Evolutionary conservation across 64 coral and sea anemone species (phyloP), one percentile per base, ranked within the genome.

Genomic region (Dendronephthya gigantea): DNA sequence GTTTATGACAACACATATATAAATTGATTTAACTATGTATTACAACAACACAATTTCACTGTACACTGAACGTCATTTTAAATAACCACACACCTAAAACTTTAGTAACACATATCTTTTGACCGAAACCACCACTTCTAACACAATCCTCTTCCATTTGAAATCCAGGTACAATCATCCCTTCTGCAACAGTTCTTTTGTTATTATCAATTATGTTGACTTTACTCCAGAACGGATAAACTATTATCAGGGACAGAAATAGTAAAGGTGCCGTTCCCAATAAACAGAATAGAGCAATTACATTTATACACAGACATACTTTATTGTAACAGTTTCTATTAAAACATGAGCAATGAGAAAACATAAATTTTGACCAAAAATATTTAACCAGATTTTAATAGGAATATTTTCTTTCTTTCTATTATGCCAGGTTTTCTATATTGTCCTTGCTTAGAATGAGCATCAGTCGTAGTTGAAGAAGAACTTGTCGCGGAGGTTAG

Each of bases 221-320:
- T 79, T 79, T 79, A 35, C 72, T 79, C 72, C 72, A 79, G 29
- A 79, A 79, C 15, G 72, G 72, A 33, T 79, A 79, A 13, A 79
- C 72, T 35, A 7, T 17, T 12, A 79, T 29, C 15, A 39, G 15
- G 10, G 10, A 79, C 36, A 15, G 4, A 34, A 39, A 33, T 15
- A 79, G 72, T 36, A 79, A 45, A 45, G 4, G 41, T 45, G 41
- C 41, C 11, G 11, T 45, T 6, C 41, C 4, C 41, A 45, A 45
- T 4, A 6, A 6, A 45, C 55, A 62, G 25, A 13, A 62, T 23
- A 23, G 16, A 23, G 1, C 25, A 16, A n/a, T 23, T 9, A n/a
- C 55, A 23, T 62, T 19, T n/a, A 16, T 16, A 12, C 13, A 52
- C 50, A 52, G 1, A 52, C 23, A 10, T 22, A 52, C 23, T 1